Evolutionary conservation across 2,888 invertebrate genomes (phyloP), one percentile per base, ranked within the genome.

Genomic region (Agrochola lota): DNA sequence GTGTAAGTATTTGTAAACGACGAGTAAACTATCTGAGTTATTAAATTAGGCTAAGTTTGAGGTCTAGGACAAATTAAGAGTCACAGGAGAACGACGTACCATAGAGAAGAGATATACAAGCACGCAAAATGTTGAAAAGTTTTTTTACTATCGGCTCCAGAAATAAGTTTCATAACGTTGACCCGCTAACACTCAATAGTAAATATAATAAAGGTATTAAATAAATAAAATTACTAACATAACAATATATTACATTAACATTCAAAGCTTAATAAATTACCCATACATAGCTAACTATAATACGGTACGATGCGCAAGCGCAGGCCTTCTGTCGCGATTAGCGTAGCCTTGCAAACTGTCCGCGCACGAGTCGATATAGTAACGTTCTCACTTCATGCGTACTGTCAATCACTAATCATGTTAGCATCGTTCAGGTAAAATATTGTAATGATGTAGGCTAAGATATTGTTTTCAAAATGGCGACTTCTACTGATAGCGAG

Each of bases 291-390:
- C 66, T 4, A 72, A 71, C 46, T 63, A 71, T 59, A 59, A 35
- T 60, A 49, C 74, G 73, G 60, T 59, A 71, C 68, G 40, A 52
- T 85, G 80, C 82, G 84, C 80, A 63, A 43, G 71, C 80, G 81
- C 84, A 85, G 86, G 78, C 90, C 90, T 90, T 90, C 88, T 69
- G 83, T 69, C 66, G 77, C 84, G 82, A 88, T 90, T 90, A 89
- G 86, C 89, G 83, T 74, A 85, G 85, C 85, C 78, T 84, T 85
- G 89, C 71, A 62, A 85, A 84, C 57, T 74, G 64, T 57, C 75
- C 35, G 75, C 73, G 81, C 84, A 84, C 84, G 84, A 84, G 81
- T 84, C 30, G 35, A 55, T 46, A 49, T 64, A 49, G 60, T 64
- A 73, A 72, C 23, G 70, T 73, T 77, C 72, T 68, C 67, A 75